Evolutionary conservation across 2,797 vertebrate genomes (phyloP).

Genomic region (Onychomys arenicola): DNA sequence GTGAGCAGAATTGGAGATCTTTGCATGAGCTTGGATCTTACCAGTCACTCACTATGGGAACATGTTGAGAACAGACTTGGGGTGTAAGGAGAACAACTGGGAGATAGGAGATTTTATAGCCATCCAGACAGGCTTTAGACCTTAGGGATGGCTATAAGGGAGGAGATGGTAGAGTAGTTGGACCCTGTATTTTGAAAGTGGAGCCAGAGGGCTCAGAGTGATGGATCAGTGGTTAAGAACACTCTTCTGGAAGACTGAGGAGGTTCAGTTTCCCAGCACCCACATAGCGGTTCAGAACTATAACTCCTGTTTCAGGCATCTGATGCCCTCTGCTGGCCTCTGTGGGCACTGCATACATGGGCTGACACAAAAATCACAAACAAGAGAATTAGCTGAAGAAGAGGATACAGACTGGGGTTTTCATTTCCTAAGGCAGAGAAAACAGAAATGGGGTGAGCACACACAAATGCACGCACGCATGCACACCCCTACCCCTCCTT

Average conservation of each 20-base stretch:
- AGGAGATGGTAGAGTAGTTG: neutral
- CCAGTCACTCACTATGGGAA: neutral
- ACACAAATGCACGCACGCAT: no score
- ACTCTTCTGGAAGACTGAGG: neutral
- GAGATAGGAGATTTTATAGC: neutral
- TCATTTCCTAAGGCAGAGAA: no score
- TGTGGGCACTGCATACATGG: neutral
- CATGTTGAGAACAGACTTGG: neutral
- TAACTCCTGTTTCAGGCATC: neutral
- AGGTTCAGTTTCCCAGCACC: neutral
- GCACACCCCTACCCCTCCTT: neutral
- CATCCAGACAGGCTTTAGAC: neutral
- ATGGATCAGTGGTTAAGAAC: neutral
- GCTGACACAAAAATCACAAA: neutral
- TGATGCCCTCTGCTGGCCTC: neutral
- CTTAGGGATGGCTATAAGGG: neutral
- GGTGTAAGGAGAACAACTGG: neutral
- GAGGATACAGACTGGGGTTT: no score
- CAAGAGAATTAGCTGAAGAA: neutral
- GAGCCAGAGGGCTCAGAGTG: neutral
- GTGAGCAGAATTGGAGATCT: neutral
- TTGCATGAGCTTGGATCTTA: neutral
- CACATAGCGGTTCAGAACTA: neutral
- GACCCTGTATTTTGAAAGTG: slow-evolving; percentile 9
- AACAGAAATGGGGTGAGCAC: no score